Evolutionary conservation across 2,797 vertebrate genomes (phyloP).

Genomic region (Sandelia bainsii): DNA sequence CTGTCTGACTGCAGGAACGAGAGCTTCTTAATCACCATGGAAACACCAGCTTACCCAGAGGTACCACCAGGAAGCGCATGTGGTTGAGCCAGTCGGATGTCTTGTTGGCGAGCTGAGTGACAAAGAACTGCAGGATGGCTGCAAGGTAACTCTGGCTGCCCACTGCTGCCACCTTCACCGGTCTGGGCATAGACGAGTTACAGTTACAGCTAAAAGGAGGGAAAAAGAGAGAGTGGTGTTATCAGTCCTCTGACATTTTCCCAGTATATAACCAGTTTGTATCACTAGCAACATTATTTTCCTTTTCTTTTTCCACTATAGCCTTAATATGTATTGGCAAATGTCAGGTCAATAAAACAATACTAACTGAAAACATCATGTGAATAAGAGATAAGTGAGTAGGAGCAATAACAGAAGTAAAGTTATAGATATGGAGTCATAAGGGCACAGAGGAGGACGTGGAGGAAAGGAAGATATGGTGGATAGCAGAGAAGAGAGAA

Average conservation of each 20-base stretch:
- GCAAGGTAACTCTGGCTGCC: constrained; percentile 95
- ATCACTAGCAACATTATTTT: not conserved
- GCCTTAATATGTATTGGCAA: not conserved
- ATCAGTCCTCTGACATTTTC: too few relatives aligned
- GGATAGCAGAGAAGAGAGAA: not conserved
- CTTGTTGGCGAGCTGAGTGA: constrained; percentile 95
- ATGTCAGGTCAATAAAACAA: not conserved
- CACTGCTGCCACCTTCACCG: constrained; percentile 94
- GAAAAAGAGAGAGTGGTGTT: not conserved
- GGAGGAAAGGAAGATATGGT: not conserved
- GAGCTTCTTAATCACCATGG: not conserved
- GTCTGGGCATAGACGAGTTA: constrained; percentile 95
- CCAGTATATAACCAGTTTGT: not conserved
- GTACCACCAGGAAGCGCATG: constrained; percentile 95
- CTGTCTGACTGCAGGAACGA: not conserved
- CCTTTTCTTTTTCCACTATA: not conserved
- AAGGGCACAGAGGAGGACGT: not conserved
- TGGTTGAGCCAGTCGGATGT: constrained; percentile 97
- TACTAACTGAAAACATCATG: not conserved
- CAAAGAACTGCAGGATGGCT: constrained; percentile 94
- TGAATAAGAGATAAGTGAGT: not conserved
- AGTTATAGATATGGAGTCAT: not conserved
- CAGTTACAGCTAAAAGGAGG: constrained; percentile 92
- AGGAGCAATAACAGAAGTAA: not conserved
- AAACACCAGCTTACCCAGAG: constrained; percentile 86